Evolutionary conservation across 2,888 invertebrate species (phyloP), one percentile per base, ranked within the genome.

Genomic region (Falcaria lacertinaria): DNA sequence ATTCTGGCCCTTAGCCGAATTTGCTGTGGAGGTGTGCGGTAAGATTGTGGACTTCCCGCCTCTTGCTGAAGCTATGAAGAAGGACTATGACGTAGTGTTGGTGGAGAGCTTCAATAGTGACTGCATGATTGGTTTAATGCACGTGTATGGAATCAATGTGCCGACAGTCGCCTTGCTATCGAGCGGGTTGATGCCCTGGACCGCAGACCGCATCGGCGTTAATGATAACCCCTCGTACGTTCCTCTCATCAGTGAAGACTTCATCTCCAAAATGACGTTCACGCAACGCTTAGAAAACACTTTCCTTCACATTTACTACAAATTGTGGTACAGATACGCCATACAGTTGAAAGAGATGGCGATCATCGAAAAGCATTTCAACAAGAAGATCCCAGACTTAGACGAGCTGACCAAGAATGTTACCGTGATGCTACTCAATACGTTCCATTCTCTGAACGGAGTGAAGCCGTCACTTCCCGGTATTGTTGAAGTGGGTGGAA

Each of bases 101-200:
- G 83, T 91, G 15, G 93, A 93, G 65, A 86, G 90, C 49, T 94
- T 93, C 52, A 91, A 90, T 52, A 90, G 92, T 25, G 93, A 93
- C 54, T 93, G 93, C 45, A 90, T 92, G 72, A 68, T 93, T 38
- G 93, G 91, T 0, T 71, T 94, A 41, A 86, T 89, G 0, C 86
- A 93, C 64, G 64, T 90, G 17, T 82, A 93, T 52, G 77, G 74
- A 0, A 53, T 79, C 44, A 80, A 89, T 41, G 88, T 90, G 4
- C 93, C 93, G 0, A 76, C 91, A 1, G 75, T 94, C 6, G 90
- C 88, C 0, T 51, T 92, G 19, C 85, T 91, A 39, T 91, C 92
- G 4, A 91, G 91, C 39, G 74, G 83, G 0, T 57, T 91, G 38
- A 89, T 93, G 86, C 92, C 92, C 0, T 92, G 92, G 91, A 66